Evolutionary conservation across 2,797 vertebrate genomes (phyloP).

Genomic region (Denticeps clupeoides): DNA sequence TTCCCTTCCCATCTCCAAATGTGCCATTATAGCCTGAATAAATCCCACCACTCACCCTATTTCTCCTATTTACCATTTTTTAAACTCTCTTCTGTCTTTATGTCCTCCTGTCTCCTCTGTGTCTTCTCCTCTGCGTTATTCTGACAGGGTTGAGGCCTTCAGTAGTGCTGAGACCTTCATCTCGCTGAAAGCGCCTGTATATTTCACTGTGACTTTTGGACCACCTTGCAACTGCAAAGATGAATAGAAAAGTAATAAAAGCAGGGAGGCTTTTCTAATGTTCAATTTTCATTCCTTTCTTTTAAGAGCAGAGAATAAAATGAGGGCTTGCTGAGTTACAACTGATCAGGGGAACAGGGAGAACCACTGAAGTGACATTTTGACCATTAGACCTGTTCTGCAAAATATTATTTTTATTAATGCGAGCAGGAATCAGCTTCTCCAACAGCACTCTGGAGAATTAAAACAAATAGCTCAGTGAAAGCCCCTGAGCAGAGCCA

Average conservation of each 20-base stretch:
- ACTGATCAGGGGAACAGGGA: slow-evolving; percentile 33
- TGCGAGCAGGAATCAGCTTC: slow-evolving; percentile 63
- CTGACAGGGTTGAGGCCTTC: no score
- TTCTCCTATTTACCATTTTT: no score
- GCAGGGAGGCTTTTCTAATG: slow-evolving; percentile 17
- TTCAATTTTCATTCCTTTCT: not conserved
- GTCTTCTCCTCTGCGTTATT: slow-evolving; percentile 1
- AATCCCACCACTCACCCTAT: not conserved
- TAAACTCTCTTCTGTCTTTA: not conserved
- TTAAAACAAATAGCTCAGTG: slow-evolving; percentile 62
- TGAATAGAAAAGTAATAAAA: slow-evolving; percentile 22
- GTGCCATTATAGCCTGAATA: slow-evolving; percentile 1
- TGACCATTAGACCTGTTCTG: slow-evolving; percentile 56
- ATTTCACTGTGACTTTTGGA: slow-evolving; percentile 28
- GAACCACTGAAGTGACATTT: slow-evolving; percentile 53
- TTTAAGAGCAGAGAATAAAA: slow-evolving; percentile 42
- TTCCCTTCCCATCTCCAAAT: slow-evolving; percentile 15
- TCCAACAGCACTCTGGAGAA: slow-evolving; percentile 62
- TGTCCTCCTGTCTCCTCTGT: slow-evolving; percentile 3
- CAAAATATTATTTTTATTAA: slow-evolving; percentile 76
- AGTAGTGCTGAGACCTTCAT: no score
- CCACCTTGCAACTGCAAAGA: slow-evolving; percentile 29
- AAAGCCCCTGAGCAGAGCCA: slow-evolving; percentile 47
- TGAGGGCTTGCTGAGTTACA: slow-evolving; percentile 54
- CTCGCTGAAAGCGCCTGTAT: slow-evolving; percentile 16